Conservation (phyloP, 2,888 invertebrate species). For the Lysandra bellargus region DNA sequence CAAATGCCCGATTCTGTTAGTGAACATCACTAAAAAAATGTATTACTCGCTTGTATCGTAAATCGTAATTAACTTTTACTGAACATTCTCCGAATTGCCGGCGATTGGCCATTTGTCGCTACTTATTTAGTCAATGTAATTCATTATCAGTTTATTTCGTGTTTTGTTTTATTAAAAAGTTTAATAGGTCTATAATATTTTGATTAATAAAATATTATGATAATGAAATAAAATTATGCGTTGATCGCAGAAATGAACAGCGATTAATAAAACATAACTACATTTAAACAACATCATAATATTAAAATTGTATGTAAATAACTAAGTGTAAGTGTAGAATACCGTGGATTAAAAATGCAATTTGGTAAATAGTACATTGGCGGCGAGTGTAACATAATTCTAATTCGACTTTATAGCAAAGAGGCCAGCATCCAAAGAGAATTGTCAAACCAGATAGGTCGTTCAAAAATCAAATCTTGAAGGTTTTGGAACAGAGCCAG, state of each 20-base stretch:
- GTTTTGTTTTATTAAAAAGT: neutral
- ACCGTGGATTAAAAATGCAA: neutral
- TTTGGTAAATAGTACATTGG: neutral
- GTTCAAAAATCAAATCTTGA: conserved; percentile 37
- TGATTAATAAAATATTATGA: neutral
- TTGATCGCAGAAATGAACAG: neutral
- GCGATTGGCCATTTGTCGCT: neutral
- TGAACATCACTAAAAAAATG: too few species aligned
- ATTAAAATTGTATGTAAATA: too few species aligned
- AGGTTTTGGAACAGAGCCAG: conserved; percentile 36
- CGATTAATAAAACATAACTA: too few species aligned
- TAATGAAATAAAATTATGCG: neutral
- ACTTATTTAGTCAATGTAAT: conserved; percentile 4
- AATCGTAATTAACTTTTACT: conserved; percentile 12
- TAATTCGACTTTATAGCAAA: conserved; percentile 27
- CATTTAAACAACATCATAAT: too few species aligned
- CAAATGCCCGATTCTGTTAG: conserved; percentile 16
- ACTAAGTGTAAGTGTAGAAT: too few species aligned
- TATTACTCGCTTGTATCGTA: neutral
- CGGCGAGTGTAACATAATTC: neutral
- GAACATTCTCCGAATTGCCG: neutral
- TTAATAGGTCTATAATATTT: neutral
- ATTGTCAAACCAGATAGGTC: conserved; percentile 38
- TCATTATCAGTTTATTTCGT: neutral
- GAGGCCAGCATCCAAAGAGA: conserved; percentile 32